Conservation (phyloP, 2,888 invertebrate genomes). For the Bellardia bayeri region DNA sequence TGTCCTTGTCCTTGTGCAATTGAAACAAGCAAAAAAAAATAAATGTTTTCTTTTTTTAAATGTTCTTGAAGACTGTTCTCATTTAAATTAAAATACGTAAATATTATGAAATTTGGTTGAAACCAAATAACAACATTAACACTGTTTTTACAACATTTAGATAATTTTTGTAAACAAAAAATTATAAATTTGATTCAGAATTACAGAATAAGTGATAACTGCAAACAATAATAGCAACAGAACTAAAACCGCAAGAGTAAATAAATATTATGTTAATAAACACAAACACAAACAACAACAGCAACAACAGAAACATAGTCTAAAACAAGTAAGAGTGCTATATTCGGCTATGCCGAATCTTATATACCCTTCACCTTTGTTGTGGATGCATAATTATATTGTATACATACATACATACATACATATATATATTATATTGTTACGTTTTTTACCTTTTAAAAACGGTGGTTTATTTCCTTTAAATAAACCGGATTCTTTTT, state of each 20-base stretch:
- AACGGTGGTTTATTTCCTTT: too few relatives aligned
- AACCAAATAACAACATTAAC: neutral
- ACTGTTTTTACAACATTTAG: neutral
- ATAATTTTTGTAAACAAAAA: neutral
- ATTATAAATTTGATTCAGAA: neutral
- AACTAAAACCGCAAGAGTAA: slow-evolving; percentile 4
- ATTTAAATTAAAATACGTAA: neutral
- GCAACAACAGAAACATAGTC: neutral
- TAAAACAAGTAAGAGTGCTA: too few relatives aligned
- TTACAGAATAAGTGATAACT: slow-evolving; percentile 10
- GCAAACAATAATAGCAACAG: slow-evolving; percentile 6
- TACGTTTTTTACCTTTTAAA: too few relatives aligned
- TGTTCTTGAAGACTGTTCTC: neutral
- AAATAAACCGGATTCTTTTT: too few relatives aligned
- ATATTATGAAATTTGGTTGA: neutral
- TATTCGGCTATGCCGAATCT: too few relatives aligned
- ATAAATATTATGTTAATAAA: slow-evolving; percentile 37
- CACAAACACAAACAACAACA: slow-evolving; percentile 15
- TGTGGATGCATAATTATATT: too few relatives aligned
- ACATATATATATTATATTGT: too few relatives aligned
- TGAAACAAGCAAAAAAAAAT: too few relatives aligned
- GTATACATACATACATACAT: too few relatives aligned
- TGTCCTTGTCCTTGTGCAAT: too few relatives aligned
- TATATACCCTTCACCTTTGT: too few relatives aligned
- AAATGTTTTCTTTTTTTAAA: too few relatives aligned